Evolutionary conservation across 2,888 invertebrate species (phyloP).

Genomic region (Linyphia triangularis): DNA sequence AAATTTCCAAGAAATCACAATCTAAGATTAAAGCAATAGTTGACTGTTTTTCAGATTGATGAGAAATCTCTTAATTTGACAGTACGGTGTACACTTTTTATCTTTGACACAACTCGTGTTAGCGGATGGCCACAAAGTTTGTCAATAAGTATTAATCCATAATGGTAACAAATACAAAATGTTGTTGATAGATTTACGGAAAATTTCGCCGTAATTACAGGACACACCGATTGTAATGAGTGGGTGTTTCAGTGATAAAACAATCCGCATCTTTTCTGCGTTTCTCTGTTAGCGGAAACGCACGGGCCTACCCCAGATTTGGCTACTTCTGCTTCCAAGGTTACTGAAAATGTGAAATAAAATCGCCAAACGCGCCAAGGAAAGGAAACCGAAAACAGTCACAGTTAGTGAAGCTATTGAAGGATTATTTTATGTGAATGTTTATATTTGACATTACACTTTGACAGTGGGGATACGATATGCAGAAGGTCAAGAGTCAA

Average conservation of each 20-base stretch:
- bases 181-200: background rate
- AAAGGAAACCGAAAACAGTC: constrained; percentile 37
- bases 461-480: too few relatives aligned
- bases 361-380: constrained; percentile 48
- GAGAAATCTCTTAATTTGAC: background rate
- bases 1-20: background rate
- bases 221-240: constrained; percentile 16
- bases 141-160: background rate
- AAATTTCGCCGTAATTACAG: background rate
- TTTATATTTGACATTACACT: too few relatives aligned
- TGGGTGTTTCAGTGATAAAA: constrained; percentile 69
- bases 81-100: background rate
- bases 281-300: constrained; percentile 57
- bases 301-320: too few relatives aligned
- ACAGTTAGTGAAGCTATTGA: too few relatives aligned
- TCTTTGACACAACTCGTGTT: background rate
- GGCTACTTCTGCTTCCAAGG: constrained; percentile 55
- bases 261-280: constrained; percentile 49
- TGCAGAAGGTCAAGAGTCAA: too few relatives aligned
- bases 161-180: background rate
- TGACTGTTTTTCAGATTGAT: background rate
- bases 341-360: constrained; percentile 28
- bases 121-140: background rate
- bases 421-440: too few relatives aligned
- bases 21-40: background rate